Evolutionary conservation across 2,888 invertebrate genomes (phyloP), one percentile per base, ranked within the genome.

Genomic region (Drosophila macrospina): DNA sequence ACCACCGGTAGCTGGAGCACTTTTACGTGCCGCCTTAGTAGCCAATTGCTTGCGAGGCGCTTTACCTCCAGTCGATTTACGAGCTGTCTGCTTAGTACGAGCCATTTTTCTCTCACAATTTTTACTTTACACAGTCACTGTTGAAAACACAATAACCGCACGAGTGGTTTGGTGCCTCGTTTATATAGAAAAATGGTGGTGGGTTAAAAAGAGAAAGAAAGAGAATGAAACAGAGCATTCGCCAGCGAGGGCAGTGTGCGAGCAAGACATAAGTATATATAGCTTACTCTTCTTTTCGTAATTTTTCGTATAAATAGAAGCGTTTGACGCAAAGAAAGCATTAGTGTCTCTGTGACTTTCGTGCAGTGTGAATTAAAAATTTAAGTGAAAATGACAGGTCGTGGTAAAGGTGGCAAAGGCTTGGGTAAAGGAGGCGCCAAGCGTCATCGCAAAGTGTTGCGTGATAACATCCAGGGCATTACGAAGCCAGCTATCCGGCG

Each of bases 391-490:
- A 55, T 55, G 55, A 55, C 51, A 39, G 51, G 51, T 28, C 51
- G 51, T 13, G 52, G 52, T 20, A 41, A 52, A 41, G 52, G 52
- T 20, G 52, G 52, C 11, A 52, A 52, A 16, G 52, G 52, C 28
- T 52, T 52, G 52, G 52, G 52, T n/a, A 52, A 52, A 41, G 52
- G 52, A 11, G 52, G 52, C n/a, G 52, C 52, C 10, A 52, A 52
- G 37, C 52, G 52, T 52, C 96, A 97, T 92, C 93, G 96, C 63
- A 96, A 96, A 91, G 96, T 97, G 1, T 57, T 95, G 6, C 93
- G 95, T 74, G 96, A 96, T 90, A 96, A 96, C 90, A 96, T 96
- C 91, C 95, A 96, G 84, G 96, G 96, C 15, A 96, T 96, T 67
- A 96, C 96, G 0, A 96, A 95, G 72, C 96, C 96, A 0, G 96